A percentile compares a stretch with the other conserved stretches of the same genome.
These are phyloP conservation scores for Pseudobourletiella spinata DNA, from an alignment of 1,140 invertebrate genomes.

Conservation along the genomic window DNA sequence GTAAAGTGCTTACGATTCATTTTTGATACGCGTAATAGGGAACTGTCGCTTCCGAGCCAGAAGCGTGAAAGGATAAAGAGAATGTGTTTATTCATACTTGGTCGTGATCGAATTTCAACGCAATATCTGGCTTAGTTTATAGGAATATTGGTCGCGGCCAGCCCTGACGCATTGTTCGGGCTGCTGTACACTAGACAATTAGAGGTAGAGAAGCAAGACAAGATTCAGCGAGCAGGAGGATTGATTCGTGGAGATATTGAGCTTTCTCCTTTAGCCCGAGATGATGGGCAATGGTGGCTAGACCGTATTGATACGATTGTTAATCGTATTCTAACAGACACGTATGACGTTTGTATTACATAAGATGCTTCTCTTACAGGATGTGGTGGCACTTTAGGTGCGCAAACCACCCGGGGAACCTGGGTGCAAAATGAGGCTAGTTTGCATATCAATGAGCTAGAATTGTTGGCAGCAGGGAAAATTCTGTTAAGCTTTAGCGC, in stretches of 20 bases:
- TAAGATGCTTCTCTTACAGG: not conserved
- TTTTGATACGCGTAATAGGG: not conserved
- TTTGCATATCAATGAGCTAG: slow-evolving; percentile 18
- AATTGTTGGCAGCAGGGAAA: slow-evolving; percentile 14
- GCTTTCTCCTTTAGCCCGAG: too few species aligned
- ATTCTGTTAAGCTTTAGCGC: not conserved
- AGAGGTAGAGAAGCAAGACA: slow-evolving; percentile 1
- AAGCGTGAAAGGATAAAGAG: not conserved
- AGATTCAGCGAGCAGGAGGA: not conserved
- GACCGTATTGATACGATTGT: not conserved
- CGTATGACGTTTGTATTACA: not conserved
- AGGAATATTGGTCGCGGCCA: not conserved
- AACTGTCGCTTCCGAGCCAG: not conserved
- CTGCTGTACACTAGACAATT: slow-evolving; percentile 4
- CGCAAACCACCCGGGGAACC: not conserved
- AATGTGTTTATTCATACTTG: not conserved
- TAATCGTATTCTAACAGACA: not conserved
- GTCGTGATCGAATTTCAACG: not conserved
- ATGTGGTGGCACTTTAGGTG: slow-evolving; percentile 4
- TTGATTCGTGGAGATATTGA: not conserved
- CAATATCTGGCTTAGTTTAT: not conserved
- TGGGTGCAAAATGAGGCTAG: slow-evolving; percentile 1
- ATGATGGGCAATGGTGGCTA: not conserved
- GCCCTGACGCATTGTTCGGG: not conserved
- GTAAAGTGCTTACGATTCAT: not conserved